These are phyloP conservation scores for Galaxias olidus DNA, from an alignment of 2,797 vertebrate species.

Conservation along the genomic window DNA sequence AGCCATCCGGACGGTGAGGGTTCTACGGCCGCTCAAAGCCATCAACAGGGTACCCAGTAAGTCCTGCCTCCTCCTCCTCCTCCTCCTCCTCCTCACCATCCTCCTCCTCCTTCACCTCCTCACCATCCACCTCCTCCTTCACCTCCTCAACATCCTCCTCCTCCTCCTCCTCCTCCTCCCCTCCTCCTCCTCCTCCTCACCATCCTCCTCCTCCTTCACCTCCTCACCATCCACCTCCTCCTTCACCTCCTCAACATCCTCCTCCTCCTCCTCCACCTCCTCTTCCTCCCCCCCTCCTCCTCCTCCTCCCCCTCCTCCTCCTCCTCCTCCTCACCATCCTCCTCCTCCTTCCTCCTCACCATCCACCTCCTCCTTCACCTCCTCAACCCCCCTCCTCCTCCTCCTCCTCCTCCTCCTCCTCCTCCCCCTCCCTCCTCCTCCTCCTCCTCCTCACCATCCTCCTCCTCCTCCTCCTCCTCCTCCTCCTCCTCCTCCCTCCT, in stretches of 20 bases:
- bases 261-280: background rate
- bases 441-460: background rate
- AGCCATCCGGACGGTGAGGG: conserved; percentile 93
- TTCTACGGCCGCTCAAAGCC: conserved; percentile 95
- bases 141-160: too few species aligned
- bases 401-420: background rate
- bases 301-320: background rate
- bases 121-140: too few species aligned
- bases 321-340: too few species aligned
- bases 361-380: background rate
- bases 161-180: too few species aligned
- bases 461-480: background rate
- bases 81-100: too few species aligned
- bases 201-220: too few species aligned
- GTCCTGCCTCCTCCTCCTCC: conserved; percentile 63
- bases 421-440: background rate
- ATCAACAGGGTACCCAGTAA: conserved; percentile 98
- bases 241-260: background rate
- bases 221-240: background rate
- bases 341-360: too few species aligned
- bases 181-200: background rate
- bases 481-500: background rate
- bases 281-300: background rate
- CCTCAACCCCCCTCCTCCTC: too few species aligned
- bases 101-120: too few species aligned